phyloP scores from a whole-genome alignment of 2,797 vertebrate genomes.

The Fistularia commersonii region DNA sequence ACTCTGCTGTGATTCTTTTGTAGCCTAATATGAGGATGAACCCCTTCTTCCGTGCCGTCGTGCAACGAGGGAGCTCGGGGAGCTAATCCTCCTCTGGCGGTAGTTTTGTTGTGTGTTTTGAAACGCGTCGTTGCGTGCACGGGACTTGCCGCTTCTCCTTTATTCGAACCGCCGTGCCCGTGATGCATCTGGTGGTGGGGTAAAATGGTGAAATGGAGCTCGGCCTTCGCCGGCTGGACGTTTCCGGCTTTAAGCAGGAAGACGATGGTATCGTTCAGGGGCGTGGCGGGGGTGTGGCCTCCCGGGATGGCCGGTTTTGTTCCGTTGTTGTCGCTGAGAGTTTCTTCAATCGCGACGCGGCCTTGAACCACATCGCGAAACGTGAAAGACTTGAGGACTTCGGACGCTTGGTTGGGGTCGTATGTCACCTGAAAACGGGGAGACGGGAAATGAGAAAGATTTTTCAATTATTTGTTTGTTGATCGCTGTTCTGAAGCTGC shows the following conservation, averaged over 20 bases:
- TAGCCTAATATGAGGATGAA: slow-evolving; percentile 46
- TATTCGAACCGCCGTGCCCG: slow-evolving; percentile 30
- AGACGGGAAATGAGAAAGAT: slow-evolving; percentile 3
- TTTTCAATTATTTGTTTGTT: background rate
- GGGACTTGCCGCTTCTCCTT: slow-evolving; percentile 33
- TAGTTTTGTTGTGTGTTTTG: slow-evolving; percentile 41
- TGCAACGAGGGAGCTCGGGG: slow-evolving; percentile 18
- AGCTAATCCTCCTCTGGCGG: slow-evolving; percentile 28
- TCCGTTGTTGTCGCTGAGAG: slow-evolving; percentile 65
- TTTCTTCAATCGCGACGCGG: slow-evolving; percentile 76
- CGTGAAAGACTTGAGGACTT: slow-evolving; percentile 74
- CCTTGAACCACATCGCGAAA: slow-evolving; percentile 84
- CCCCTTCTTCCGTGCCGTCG: background rate
- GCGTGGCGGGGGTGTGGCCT: slow-evolving; percentile 54
- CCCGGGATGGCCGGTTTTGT: slow-evolving; percentile 34
- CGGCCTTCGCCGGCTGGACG: slow-evolving; percentile 81
- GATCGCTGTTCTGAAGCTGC: no score
- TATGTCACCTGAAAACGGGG: slow-evolving; percentile 56
- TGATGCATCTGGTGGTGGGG: slow-evolving; percentile 69
- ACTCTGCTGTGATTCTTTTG: slow-evolving; percentile 63
- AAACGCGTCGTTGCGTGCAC: slow-evolving; percentile 25
- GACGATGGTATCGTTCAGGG: slow-evolving; percentile 83
- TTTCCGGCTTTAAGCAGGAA: slow-evolving; percentile 83
- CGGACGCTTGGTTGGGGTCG: slow-evolving; percentile 46
- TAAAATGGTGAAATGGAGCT: slow-evolving; percentile 81